phyloP scores from a whole-genome alignment of 2,888 invertebrate species.

The Phragmatobia fuliginosa region DNA sequence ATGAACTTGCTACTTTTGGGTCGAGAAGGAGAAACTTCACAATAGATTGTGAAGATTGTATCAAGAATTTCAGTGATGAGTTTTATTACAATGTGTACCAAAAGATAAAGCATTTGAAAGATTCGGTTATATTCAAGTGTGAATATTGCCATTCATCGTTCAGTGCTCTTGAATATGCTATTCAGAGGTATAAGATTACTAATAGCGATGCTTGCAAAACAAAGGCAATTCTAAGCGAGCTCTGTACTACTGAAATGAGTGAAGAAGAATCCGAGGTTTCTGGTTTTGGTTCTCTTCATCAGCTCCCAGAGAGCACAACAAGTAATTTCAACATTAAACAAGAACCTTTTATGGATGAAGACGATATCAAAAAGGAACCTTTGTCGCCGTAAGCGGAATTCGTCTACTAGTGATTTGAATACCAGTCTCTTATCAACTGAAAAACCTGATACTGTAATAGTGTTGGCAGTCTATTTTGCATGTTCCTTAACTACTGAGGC shows the following conservation, averaged over 20 bases:
- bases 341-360: slow-evolving; percentile 35
- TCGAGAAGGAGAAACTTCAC: slow-evolving; percentile 53
- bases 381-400: slow-evolving; percentile 34
- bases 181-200: slow-evolving; percentile 62
- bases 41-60: slow-evolving; percentile 71
- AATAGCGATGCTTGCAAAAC: slow-evolving; percentile 55
- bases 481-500: too few relatives aligned
- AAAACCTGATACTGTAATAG: too few relatives aligned
- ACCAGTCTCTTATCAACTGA: too few relatives aligned
- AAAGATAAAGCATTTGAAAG: slow-evolving; percentile 60
- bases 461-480: too few relatives aligned
- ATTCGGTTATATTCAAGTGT: slow-evolving; percentile 68
- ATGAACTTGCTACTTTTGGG: slow-evolving; percentile 69
- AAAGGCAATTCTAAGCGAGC: slow-evolving; percentile 73
- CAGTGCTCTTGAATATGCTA: slow-evolving; percentile 65
- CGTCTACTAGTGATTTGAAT: background rate
- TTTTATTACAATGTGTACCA: slow-evolving; percentile 56
- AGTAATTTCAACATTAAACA: slow-evolving; percentile 46
- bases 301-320: slow-evolving; percentile 69
- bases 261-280: slow-evolving; percentile 59
- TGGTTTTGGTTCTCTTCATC: slow-evolving; percentile 56
- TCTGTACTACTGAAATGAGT: slow-evolving; percentile 77
- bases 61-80: slow-evolving; percentile 68
- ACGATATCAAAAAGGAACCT: slow-evolving; percentile 60
- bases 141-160: slow-evolving; percentile 60